Conservation (phyloP, 2,888 invertebrate genomes). For the Sceliomorpha sp. region DNA sequence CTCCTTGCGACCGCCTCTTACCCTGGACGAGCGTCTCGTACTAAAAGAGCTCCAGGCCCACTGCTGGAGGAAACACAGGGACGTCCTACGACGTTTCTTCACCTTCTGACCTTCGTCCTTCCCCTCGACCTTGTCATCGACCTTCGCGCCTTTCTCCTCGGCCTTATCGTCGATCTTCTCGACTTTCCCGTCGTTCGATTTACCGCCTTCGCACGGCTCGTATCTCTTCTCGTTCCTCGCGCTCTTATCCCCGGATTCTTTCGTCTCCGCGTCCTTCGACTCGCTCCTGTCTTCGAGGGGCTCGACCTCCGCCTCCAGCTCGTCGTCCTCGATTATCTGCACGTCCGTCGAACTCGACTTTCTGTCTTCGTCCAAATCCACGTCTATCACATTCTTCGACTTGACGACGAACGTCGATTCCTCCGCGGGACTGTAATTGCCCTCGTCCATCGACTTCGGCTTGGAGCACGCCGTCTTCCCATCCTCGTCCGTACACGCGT, state of each 20-base stretch:
- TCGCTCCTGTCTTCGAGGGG: too few relatives aligned
- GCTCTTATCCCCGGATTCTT: slow-evolving; percentile 47
- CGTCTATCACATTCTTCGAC: slow-evolving; percentile 63
- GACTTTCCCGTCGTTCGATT: slow-evolving; percentile 72
- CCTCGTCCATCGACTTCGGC: slow-evolving; percentile 67
- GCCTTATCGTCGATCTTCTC: slow-evolving; percentile 58
- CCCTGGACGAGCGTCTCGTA: slow-evolving; percentile 79
- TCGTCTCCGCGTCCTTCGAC: slow-evolving; percentile 58
- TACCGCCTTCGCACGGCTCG: slow-evolving; percentile 76
- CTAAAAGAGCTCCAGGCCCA: slow-evolving; percentile 88
- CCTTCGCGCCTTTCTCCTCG: slow-evolving; percentile 62
- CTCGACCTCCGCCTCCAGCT: slow-evolving; percentile 58
- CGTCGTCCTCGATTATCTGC: slow-evolving; percentile 71
- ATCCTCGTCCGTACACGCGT: slow-evolving; percentile 58
- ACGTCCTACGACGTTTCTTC: slow-evolving; percentile 86
- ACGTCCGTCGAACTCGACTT: slow-evolving; percentile 69
- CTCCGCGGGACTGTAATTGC: slow-evolving; percentile 75
- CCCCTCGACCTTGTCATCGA: slow-evolving; percentile 73
- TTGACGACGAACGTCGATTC: slow-evolving; percentile 56
- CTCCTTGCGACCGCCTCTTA: slow-evolving; percentile 81
- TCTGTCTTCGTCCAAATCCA: slow-evolving; percentile 69
- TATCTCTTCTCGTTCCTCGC: not conserved
- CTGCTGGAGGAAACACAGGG: slow-evolving; percentile 86
- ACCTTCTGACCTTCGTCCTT: slow-evolving; percentile 82
- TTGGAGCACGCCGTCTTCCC: slow-evolving; percentile 1